These are phyloP conservation scores for Zaprionus camerounensis DNA, from an alignment of 1,140 invertebrate genomes.

Conservation along the genomic window DNA sequence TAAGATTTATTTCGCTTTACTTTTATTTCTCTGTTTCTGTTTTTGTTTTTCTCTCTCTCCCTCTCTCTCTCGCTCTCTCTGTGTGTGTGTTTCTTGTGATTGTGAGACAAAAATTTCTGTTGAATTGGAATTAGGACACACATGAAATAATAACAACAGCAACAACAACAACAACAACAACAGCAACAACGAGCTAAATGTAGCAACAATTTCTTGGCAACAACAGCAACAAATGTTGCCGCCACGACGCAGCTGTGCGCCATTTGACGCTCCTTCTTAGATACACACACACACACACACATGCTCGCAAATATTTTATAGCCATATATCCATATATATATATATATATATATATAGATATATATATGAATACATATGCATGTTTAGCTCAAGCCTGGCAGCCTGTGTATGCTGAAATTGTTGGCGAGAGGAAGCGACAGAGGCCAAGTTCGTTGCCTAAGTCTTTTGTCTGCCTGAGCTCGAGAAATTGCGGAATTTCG, in stretches of 20 bases:
- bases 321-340: neutral
- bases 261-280: conserved; percentile 70
- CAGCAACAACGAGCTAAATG: conserved; percentile 53
- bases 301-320: conserved; percentile 18
- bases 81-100: conserved; percentile 53
- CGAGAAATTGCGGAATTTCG: conserved; percentile 28
- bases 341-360: conserved; percentile 24
- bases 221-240: conserved; percentile 41
- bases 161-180: conserved; percentile 57
- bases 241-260: conserved; percentile 68
- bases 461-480: conserved; percentile 68
- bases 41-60: conserved; percentile 3
- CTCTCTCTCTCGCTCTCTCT: conserved; percentile 2
- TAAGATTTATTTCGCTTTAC: conserved; percentile 80
- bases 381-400: conserved; percentile 31
- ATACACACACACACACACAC: conserved; percentile 38
- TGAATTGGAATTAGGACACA: conserved; percentile 82
- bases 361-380: conserved; percentile 13
- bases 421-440: conserved; percentile 13
- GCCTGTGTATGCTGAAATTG: conserved; percentile 19
- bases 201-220: conserved; percentile 67
- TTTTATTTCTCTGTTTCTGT: conserved; percentile 49
- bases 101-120: conserved; percentile 81
- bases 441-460: conserved; percentile 74
- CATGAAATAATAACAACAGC: conserved; percentile 62